Evolutionary conservation across 1,140 invertebrate species (phyloP).

Genomic region (Planococcus citri): DNA sequence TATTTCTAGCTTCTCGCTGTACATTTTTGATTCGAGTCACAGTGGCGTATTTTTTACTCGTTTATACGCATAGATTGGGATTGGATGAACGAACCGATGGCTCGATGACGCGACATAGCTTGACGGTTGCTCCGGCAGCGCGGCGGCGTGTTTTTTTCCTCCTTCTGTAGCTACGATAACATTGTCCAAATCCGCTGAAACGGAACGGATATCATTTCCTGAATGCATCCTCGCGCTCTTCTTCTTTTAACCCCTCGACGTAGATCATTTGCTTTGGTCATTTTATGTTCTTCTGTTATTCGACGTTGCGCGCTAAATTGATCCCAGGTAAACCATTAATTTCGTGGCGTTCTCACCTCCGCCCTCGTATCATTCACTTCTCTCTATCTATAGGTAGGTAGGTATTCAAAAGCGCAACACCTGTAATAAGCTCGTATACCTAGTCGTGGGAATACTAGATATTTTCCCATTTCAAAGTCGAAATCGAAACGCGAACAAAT

Average conservation of each 20-base stretch:
- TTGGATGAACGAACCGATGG: slow-evolving; percentile 14
- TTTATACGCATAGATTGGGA: no score
- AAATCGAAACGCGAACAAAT: no score
- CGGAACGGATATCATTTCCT: slow-evolving; percentile 20
- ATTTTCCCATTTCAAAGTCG: no score
- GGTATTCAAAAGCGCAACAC: no score
- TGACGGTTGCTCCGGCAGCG: neutral
- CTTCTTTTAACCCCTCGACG: neutral
- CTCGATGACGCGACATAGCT: slow-evolving; percentile 8
- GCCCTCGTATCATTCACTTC: neutral
- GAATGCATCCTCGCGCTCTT: neutral
- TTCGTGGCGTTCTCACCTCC: neutral
- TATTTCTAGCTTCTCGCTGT: no score
- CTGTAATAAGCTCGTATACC: no score
- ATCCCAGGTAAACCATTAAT: neutral
- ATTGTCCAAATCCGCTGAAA: slow-evolving; percentile 17
- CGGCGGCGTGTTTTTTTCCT: neutral
- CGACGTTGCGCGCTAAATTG: neutral
- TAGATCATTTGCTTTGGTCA: slow-evolving; percentile 3
- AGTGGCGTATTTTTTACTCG: neutral
- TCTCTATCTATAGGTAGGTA: no score
- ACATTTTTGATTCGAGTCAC: neutral
- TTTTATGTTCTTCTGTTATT: no score
- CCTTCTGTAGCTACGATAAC: no score
- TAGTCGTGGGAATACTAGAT: no score